These are phyloP conservation scores for Tenthredo scrophulariae DNA, from an alignment of 2,888 invertebrate species.

Conservation along the genomic window DNA sequence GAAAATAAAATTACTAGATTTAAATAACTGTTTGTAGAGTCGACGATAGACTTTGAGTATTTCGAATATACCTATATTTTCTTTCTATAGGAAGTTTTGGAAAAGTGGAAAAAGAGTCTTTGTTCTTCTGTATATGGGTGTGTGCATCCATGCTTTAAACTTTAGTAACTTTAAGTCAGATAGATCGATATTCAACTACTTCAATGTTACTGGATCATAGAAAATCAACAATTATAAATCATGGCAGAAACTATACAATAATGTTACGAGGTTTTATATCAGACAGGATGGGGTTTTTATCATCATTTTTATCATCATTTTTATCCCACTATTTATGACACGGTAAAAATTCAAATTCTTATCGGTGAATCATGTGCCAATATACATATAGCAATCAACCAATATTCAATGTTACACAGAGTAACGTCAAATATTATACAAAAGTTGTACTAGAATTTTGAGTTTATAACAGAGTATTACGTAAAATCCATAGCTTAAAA, in stretches of 20 bases:
- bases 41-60: constrained; percentile 75
- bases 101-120: constrained; percentile 55
- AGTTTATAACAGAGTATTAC: not conserved
- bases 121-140: constrained; percentile 62
- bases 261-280: constrained; percentile 48
- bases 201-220: constrained; percentile 41
- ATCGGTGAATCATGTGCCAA: constrained; percentile 6
- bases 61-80: constrained; percentile 59
- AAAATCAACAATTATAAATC: constrained; percentile 41
- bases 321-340: not conserved
- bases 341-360: not conserved
- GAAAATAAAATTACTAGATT: constrained; percentile 60
- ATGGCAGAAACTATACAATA: constrained; percentile 46
- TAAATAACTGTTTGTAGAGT: constrained; percentile 75
- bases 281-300: constrained; percentile 34
- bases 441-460: not conserved
- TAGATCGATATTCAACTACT: constrained; percentile 28
- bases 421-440: not conserved
- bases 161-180: constrained; percentile 42
- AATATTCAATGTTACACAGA: not conserved
- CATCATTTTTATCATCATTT: constrained; percentile 8
- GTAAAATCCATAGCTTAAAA: constrained; percentile 36
- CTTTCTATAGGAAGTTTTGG: constrained; percentile 11
- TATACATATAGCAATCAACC: not conserved
- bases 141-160: constrained; percentile 64